Evolutionary conservation across 2,113 vertebrate genomes (phyloP), one percentile per base, ranked within the genome.

Genomic region (Calonectris borealis): DNA sequence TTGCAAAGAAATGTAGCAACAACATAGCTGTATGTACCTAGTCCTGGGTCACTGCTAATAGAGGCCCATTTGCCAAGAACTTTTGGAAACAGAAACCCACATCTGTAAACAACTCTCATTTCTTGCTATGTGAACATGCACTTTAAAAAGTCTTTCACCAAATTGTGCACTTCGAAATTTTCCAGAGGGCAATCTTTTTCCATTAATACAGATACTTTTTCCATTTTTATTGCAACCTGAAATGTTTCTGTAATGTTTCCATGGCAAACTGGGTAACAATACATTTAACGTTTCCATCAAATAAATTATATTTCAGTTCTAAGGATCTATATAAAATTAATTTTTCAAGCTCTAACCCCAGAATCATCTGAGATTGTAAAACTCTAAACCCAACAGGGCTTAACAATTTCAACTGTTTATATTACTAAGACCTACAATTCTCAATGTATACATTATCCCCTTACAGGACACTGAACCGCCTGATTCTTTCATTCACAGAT

Each of bases 251-350:
- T 55, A 66, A 60, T 55, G 40, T 81, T 95, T 89, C 79, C 52
- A 65, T n/a, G 26, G 70, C 34, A 93, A 90, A 90, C 22, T 29
- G 38, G 83, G 31, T 72, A 95, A 88, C 49, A 88, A 76, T 21
- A 75, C 34, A 77, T 54, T 83, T 94, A 80, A 57, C 0, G 2
- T 77, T 94, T 90, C 52, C 71, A 73, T 62, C 25, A 92, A 94
- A 95, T 95, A 95, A 96, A 94, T 91, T 88, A 90, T 29, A 87
- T 80, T 94, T 86, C 66, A 89, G 38, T 83, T 94, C 78, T 80
- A 69, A 54, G 16, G 55, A 88, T 70, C 46, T 58, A 32, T 34
- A 92, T 42, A 94, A 87, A 85, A 91, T 66, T 89, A 69, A 32
- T 48, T 90, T 78, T 88, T 88, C 76, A 76, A 83, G 66, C 79